A percentile compares a stretch with the other conserved stretches of the same genome.
Conservation (phyloP, 1,140 invertebrate genomes). For the Calephelis nemesis region DNA sequence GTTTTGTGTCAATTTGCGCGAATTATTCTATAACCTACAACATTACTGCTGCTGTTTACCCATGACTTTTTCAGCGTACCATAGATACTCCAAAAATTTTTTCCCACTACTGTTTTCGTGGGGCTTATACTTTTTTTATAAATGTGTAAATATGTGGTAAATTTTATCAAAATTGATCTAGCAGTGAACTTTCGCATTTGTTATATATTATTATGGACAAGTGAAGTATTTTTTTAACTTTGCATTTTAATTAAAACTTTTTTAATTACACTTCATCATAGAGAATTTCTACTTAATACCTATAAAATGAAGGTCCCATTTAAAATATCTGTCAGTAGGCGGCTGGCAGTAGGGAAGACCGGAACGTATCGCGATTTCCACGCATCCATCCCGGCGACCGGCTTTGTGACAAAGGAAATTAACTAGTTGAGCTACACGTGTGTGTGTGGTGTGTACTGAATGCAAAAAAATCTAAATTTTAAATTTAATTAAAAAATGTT, state of each 20-base stretch:
- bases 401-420: slow-evolving; percentile 79
- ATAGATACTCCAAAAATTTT: too few species aligned
- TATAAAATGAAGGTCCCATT: slow-evolving; percentile 6
- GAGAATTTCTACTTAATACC: background rate
- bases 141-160: background rate
- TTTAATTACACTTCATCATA: background rate
- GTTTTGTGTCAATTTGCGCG: too few species aligned
- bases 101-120: too few species aligned
- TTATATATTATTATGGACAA: too few species aligned
- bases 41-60: too few species aligned
- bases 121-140: too few species aligned
- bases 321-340: slow-evolving; percentile 30
- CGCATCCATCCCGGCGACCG: slow-evolving; percentile 70
- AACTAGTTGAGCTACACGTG: slow-evolving; percentile 63
- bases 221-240: background rate
- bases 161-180: too few species aligned
- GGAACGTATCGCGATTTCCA: slow-evolving; percentile 77
- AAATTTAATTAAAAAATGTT: too few species aligned
- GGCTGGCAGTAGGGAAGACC: slow-evolving; percentile 63
- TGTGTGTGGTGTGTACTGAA: slow-evolving; percentile 42
- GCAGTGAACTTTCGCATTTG: background rate
- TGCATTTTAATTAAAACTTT: slow-evolving; percentile 10
- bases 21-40: too few species aligned
- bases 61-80: too few species aligned
- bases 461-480: slow-evolving; percentile 24